Conservation (phyloP, 1,140 invertebrate species). For the Hirudo medicinalis region DNA sequence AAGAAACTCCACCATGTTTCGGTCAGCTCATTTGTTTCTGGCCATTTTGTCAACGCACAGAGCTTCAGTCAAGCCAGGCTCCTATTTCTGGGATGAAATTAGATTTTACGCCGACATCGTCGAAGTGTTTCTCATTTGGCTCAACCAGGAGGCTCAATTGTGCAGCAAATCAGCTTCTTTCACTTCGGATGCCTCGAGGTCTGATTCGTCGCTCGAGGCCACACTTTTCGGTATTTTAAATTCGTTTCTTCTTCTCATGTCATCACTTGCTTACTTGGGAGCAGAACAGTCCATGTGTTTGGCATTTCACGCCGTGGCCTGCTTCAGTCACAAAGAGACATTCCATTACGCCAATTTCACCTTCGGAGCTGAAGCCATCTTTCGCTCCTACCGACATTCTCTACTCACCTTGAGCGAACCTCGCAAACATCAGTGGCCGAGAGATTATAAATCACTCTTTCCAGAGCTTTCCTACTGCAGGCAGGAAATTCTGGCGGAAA, state of each 20-base stretch:
- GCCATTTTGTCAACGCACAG: conserved; percentile 20
- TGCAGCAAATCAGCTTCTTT: conserved; percentile 5
- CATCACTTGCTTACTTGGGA: conserved; percentile 21
- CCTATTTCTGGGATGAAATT: conserved; percentile 24
- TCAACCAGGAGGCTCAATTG: conserved; percentile 5
- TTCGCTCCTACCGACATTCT: conserved; percentile 21
- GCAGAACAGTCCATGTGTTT: conserved; percentile 24
- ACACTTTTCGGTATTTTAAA: conserved; percentile 14
- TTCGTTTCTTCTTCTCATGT: conserved; percentile 22
- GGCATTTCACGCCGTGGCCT: conserved; percentile 21
- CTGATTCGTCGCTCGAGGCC: background rate
- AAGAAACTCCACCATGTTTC: conserved; percentile 11
- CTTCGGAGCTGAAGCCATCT: conserved; percentile 22
- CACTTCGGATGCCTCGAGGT: background rate
- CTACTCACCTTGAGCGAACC: conserved; percentile 9
- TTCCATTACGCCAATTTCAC: conserved; percentile 24
- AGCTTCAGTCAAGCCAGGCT: conserved; percentile 17
- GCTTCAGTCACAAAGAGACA: conserved; percentile 24
- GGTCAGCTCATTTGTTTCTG: conserved; percentile 19
- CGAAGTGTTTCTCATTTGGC: conserved; percentile 23
- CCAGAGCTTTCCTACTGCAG: conserved; percentile 20
- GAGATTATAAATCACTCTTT: conserved; percentile 17
- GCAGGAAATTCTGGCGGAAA: conserved; percentile 22
- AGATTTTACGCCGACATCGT: conserved; percentile 23
- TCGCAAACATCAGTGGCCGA: conserved; percentile 14